These are phyloP conservation scores for Theonella swinhoei DNA, from an alignment of 37 sponge, comb jelly and placozoan species.

Conservation along the genomic window DNA sequence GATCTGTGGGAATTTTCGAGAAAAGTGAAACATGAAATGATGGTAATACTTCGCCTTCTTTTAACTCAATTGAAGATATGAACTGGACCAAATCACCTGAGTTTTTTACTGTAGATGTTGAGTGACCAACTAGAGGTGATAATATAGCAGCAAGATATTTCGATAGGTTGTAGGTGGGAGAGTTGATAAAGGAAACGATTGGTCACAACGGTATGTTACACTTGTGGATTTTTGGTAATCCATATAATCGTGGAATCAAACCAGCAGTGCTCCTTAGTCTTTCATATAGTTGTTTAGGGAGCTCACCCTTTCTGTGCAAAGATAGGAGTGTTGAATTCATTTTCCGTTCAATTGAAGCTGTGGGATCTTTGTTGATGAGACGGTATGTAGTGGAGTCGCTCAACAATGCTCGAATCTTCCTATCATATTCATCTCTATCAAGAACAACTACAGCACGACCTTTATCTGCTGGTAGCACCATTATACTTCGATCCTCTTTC, in stretches of 20 bases:
- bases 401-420: constrained; percentile 16
- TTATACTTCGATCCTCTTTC: not conserved
- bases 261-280: constrained; percentile 30
- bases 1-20: constrained; percentile 4
- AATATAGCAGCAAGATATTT: constrained; percentile 14
- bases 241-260: constrained; percentile 23
- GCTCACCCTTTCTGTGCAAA: not conserved
- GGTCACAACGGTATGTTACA: constrained; percentile 7
- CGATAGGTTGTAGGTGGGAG: constrained; percentile 25
- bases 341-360: constrained; percentile 33
- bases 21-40: constrained; percentile 43
- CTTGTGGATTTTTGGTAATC: constrained; percentile 41
- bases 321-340: constrained; percentile 24
- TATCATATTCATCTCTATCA: constrained; percentile 2
- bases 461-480: constrained; percentile 17
- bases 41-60: not conserved
- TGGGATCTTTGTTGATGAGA: constrained; percentile 11
- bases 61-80: not conserved
- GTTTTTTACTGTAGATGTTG: constrained; percentile 5
- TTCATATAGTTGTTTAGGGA: constrained; percentile 6
- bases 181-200: constrained; percentile 23
- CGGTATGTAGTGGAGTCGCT: constrained; percentile 4
- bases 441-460: not conserved
- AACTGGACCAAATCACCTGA: constrained; percentile 10
- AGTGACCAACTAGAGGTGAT: constrained; percentile 31